A percentile compares a stretch with the other conserved stretches of the same genome.
Evolutionary conservation across 2,888 invertebrate genomes (phyloP).

Genomic region (Gari tellinella): DNA sequence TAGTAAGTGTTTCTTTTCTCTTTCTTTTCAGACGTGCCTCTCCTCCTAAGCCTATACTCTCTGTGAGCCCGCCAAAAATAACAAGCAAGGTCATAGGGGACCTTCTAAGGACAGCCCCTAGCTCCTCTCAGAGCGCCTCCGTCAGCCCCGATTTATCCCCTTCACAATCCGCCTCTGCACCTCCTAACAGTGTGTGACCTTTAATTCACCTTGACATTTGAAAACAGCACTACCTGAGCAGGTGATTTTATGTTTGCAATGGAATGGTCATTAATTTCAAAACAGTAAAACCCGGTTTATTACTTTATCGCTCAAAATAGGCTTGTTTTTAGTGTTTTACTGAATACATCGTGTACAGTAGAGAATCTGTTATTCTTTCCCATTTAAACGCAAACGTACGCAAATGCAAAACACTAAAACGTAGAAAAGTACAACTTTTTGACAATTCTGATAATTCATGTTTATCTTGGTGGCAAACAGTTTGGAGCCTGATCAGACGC

Average conservation of each 20-base stretch:
- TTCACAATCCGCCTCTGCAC: slow-evolving; percentile 52
- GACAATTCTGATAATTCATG: too few relatives aligned
- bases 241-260: slow-evolving; percentile 11
- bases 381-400: too few relatives aligned
- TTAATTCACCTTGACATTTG: slow-evolving; percentile 41
- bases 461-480: too few relatives aligned
- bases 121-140: slow-evolving; percentile 30
- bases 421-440: too few relatives aligned
- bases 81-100: slow-evolving; percentile 73
- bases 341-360: too few relatives aligned
- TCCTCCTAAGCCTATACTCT: slow-evolving; percentile 68
- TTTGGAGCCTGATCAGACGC: too few relatives aligned
- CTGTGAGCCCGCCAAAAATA: slow-evolving; percentile 72
- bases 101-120: slow-evolving; percentile 64
- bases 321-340: too few relatives aligned
- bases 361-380: too few relatives aligned
- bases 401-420: too few relatives aligned
- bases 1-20: slow-evolving; percentile 10
- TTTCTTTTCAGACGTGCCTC: slow-evolving; percentile 64
- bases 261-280: slow-evolving; percentile 11
- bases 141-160: slow-evolving; percentile 39
- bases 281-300: too few relatives aligned
- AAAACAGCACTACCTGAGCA: neutral
- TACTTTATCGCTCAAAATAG: too few relatives aligned
- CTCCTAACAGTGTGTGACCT: slow-evolving; percentile 59